Evolutionary conservation across 2,113 vertebrate genomes (phyloP).

Genomic region (Vidua chalybeata): DNA sequence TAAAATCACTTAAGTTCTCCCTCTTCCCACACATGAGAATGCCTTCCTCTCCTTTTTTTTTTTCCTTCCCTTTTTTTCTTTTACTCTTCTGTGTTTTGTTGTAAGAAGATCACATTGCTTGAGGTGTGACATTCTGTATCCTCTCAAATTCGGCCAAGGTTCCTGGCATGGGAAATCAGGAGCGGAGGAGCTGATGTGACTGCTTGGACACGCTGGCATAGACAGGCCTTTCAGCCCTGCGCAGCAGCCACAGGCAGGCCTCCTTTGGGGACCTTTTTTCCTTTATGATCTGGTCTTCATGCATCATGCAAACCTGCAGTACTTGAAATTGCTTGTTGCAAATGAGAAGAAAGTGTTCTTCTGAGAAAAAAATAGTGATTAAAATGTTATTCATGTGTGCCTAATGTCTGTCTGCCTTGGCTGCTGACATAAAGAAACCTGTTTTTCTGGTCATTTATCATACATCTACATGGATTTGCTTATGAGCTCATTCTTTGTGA

Average conservation of each 20-base stretch:
- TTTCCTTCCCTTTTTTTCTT: rapidly evolving
- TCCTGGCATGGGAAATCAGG: not conserved
- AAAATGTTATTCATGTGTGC: constrained; percentile 58
- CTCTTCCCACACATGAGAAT: not conserved
- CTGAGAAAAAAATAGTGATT: constrained; percentile 41
- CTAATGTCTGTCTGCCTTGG: constrained; percentile 54
- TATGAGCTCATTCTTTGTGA: constrained; percentile 70
- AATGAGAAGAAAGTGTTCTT: constrained; percentile 55
- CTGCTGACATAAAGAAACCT: constrained; percentile 68
- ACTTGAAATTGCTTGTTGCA: constrained; percentile 50
- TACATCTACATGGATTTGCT: constrained; percentile 72
- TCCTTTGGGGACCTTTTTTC: not conserved
- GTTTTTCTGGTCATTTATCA: constrained; percentile 78
- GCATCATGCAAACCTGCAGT: constrained; percentile 42
- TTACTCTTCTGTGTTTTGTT: not conserved
- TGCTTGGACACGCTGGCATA: not conserved
- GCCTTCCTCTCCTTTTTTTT: not conserved
- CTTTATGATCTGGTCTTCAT: not conserved
- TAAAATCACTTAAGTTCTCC: constrained; percentile 16
- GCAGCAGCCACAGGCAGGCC: not conserved
- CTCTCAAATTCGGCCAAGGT: not conserved
- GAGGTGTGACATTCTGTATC: not conserved
- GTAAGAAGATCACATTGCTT: not conserved
- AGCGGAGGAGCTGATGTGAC: not conserved
- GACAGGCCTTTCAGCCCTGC: not conserved